Evolutionary conservation across 2,797 vertebrate species (phyloP).

Genomic region (Chromobotia macracanthus): DNA sequence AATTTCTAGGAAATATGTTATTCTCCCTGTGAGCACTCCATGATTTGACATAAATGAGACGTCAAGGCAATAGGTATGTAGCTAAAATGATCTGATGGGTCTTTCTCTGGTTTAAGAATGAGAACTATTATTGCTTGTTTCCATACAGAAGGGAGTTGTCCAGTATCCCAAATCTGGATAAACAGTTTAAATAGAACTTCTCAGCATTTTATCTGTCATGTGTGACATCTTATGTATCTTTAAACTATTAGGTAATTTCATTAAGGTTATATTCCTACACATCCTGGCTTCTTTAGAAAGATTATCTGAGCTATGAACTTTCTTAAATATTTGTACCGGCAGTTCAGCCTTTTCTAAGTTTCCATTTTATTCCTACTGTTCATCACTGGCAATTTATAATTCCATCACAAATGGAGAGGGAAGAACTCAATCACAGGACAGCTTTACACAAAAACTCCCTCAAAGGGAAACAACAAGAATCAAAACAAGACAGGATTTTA

Average conservation of each 20-base stretch:
- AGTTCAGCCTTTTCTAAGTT: constrained; percentile 7
- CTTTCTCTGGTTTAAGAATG: neutral
- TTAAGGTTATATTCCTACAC: neutral
- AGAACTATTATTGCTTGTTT: constrained; percentile 1
- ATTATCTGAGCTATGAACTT: neutral
- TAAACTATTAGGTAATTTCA: too few species aligned
- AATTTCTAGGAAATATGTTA: too few species aligned
- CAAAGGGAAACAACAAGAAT: too few species aligned
- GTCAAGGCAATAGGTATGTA: too few species aligned
- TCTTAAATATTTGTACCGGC: neutral
- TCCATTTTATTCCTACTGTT: neutral
- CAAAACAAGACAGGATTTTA: too few species aligned
- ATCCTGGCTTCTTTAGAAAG: neutral
- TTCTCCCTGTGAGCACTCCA: too few species aligned
- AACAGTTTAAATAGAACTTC: neutral
- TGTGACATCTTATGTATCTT: neutral
- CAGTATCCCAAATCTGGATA: neutral
- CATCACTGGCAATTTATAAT: neutral
- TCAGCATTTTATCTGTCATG: too few species aligned
- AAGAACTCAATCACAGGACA: too few species aligned
- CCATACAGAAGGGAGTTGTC: neutral
- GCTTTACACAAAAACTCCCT: too few species aligned
- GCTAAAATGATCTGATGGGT: neutral
- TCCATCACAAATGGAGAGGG: too few species aligned
- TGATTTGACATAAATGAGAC: too few species aligned